Base-by-base conservation (phyloP, 2,797 vertebrate species). In the Xenentodon cancila region DNA sequence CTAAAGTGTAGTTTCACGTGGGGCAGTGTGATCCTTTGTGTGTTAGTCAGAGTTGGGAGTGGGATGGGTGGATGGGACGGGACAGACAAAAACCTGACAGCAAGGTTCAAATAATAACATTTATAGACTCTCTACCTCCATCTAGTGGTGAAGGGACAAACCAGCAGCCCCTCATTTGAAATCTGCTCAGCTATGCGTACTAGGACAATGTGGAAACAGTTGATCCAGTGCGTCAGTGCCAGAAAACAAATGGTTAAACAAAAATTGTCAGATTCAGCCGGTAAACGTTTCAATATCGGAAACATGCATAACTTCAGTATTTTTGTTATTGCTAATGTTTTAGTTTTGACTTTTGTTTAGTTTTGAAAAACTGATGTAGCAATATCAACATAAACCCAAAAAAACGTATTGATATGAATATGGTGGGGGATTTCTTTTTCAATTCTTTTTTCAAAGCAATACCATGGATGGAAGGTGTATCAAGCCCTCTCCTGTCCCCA, bases 41-140 rank as follows among this genome's bases (percentile, higher is more conserved):
- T 86, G 70, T 7, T 20, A 88, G 77, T 76, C 65, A 65, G 85
- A 86, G 79, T 89, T 84, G 75, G 76, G 82, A 85, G 65, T 81
- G 82, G 87, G 88, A 84, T 79, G 84, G 81, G 77, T 81, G 77
- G 72, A 81, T 47, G 45, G 37, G 45, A 47, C 86, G 82, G 83
- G 87, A 85, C 84, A 79, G 86, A 85, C 84, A 79, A 43, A 82
- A 73, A 72, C 71, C 64, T 53, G 59, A 58, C 80, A 79, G 55
- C 7, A 65, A 54, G 80, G 81, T 75, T 86, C 75, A 83, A 62
- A 68, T 65, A 64, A 81, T 63, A 76, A 69, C 56, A 68, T 73
- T 75, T 73, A 17, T 55, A 50, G 32, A 48, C 40, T 52, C 73
- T 84, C 59, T 86, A 60, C 58, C 53, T 34, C 90, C 89, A 91